A percentile compares a stretch with the other conserved stretches of the same genome.
These are phyloP conservation scores for Sebastes itinus DNA, from an alignment of 2,797 vertebrate genomes.

Conservation along the genomic window DNA sequence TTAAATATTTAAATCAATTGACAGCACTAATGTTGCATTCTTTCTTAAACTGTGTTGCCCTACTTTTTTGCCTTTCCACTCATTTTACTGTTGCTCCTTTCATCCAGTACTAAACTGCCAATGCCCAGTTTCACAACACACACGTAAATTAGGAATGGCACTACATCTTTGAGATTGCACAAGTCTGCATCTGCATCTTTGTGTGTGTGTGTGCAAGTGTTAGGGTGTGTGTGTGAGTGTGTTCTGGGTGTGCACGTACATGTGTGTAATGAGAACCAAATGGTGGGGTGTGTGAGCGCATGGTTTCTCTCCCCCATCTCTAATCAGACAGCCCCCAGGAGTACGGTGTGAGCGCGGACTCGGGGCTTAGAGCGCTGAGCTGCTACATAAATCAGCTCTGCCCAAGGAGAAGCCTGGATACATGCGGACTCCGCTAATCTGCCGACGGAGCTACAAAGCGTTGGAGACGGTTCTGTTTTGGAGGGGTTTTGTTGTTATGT, in stretches of 20 bases:
- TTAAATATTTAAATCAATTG: no score
- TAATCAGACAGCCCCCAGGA: conserved; percentile 84
- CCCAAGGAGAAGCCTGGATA: conserved; percentile 72
- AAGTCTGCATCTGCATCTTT: conserved; percentile 60
- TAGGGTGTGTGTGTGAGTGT: conserved; percentile 54
- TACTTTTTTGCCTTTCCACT: background rate
- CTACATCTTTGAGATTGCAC: conserved; percentile 68
- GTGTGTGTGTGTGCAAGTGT: conserved; percentile 16
- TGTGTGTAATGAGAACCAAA: conserved; percentile 81
- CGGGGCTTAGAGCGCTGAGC: conserved; percentile 70
- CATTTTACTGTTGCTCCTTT: conserved; percentile 22
- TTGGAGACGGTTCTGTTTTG: background rate
- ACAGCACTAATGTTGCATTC: background rate
- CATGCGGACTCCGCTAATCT: conserved; percentile 59
- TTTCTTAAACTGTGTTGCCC: background rate
- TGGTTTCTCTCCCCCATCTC: conserved; percentile 79
- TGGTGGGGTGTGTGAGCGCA: conserved; percentile 74
- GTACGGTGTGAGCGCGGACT: conserved; percentile 74
- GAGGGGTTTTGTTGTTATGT: background rate
- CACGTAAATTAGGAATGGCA: conserved; percentile 73
- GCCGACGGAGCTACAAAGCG: conserved; percentile 13
- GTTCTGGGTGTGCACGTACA: conserved; percentile 51
- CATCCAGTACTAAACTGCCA: conserved; percentile 1
- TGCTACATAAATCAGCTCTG: conserved; percentile 81
- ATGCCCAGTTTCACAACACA: conserved; percentile 41